phyloP scores from a whole-genome alignment of 2,113 vertebrate species.

The Montifringilla adamsi region DNA sequence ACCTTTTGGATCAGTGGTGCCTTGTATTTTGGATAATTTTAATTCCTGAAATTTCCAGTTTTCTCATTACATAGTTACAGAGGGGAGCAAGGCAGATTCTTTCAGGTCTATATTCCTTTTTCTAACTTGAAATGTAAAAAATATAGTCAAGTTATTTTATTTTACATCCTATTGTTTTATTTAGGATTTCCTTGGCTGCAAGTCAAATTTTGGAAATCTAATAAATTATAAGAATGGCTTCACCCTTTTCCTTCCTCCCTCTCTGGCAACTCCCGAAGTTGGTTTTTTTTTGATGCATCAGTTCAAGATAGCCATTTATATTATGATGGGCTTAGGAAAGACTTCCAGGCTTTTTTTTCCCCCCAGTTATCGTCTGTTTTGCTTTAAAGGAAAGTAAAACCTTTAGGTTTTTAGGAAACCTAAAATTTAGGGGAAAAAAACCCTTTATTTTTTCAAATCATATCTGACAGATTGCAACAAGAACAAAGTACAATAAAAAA shows the following conservation, averaged over 20 bases:
- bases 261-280: neutral
- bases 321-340: neutral
- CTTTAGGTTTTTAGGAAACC: neutral
- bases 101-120: neutral
- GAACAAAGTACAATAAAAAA: conserved; percentile 36
- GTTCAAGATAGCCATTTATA: neutral
- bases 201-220: neutral
- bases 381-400: neutral
- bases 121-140: neutral
- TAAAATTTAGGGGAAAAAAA: too few species aligned
- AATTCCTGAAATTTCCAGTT: neutral
- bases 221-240: neutral
- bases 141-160: neutral
- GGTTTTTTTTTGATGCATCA: neutral
- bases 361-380: neutral
- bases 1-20: neutral
- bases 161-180: neutral
- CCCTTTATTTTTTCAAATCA: conserved; percentile 20
- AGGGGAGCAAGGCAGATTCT: neutral
- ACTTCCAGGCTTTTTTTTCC: neutral
- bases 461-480: neutral
- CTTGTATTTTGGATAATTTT: neutral
- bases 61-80: neutral
- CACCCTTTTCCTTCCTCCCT: neutral
- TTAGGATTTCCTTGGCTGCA: neutral